Conservation (phyloP, 2,888 invertebrate species). For the Rhynchonema sp. region DNA sequence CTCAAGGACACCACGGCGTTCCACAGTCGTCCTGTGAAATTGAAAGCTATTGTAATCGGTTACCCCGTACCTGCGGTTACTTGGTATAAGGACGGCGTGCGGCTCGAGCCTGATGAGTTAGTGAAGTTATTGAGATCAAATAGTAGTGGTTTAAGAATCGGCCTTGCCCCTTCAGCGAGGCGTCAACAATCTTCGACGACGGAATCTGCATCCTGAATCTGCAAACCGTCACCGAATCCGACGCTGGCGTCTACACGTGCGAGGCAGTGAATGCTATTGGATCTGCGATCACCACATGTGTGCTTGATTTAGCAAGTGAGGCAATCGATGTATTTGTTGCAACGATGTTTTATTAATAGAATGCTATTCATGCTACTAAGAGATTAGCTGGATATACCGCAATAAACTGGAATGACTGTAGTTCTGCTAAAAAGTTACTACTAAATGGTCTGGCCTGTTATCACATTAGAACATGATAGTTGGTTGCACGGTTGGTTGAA, state of each 20-base stretch:
- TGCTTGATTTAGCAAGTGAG: neutral
- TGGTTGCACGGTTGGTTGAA: no score
- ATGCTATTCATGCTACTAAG: no score
- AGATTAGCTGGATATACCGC: no score
- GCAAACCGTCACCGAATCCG: neutral
- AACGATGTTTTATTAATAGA: no score
- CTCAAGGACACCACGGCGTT: neutral
- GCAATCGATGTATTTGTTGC: no score
- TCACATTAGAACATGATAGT: no score
- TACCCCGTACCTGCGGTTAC: conserved; percentile 14
- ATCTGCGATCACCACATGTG: neutral
- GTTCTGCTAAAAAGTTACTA: no score
- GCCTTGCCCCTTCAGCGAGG: neutral
- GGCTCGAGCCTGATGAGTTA: conserved; percentile 10
- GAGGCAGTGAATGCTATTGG: conserved; percentile 13
- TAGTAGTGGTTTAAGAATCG: neutral
- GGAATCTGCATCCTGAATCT: neutral
- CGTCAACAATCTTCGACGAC: neutral
- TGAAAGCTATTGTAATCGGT: conserved; percentile 13
- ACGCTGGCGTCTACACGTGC: conserved; percentile 18
- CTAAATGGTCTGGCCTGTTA: no score
- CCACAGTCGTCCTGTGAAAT: neutral
- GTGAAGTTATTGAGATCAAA: neutral
- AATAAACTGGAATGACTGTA: no score
- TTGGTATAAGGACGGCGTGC: conserved; percentile 17